Evolutionary conservation across 2,888 invertebrate species (phyloP).

Genomic region (Drosophila nr. fundita): DNA sequence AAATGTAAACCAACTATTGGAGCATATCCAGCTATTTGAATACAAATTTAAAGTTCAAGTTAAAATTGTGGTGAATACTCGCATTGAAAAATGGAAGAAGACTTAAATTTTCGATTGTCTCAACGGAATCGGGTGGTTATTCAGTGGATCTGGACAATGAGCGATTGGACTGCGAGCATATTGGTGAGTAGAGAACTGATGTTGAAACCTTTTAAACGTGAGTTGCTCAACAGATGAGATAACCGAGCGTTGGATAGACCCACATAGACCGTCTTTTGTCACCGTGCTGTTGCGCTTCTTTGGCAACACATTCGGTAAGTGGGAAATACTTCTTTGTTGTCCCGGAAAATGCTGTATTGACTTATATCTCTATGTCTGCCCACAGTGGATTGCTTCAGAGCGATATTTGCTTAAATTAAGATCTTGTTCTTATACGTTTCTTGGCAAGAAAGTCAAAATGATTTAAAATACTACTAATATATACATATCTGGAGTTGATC

Average conservation of each 20-base stretch:
- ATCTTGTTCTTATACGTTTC: not conserved
- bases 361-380: not conserved
- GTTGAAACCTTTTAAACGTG: not conserved
- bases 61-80: constrained; percentile 3
- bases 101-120: not conserved
- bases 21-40: not conserved
- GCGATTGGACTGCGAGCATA: constrained; percentile 55
- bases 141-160: constrained; percentile 29
- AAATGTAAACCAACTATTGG: too few relatives aligned
- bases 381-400: constrained; percentile 50
- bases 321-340: not conserved
- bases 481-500: not conserved
- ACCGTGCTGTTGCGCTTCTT: constrained; percentile 59
- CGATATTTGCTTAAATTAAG: constrained; percentile 43
- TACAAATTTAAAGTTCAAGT: constrained; percentile 1
- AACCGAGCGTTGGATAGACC: constrained; percentile 35
- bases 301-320: constrained; percentile 63
- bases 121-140: not conserved
- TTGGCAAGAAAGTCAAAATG: constrained; percentile 1
- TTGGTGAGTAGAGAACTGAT: constrained; percentile 27
- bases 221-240: constrained; percentile 17
- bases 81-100: constrained; percentile 40
- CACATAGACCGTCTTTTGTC: constrained; percentile 47
- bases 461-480: not conserved
- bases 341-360: not conserved